phyloP scores from a whole-genome alignment of 2,797 vertebrate species.

The Astyanax mexicanus region DNA sequence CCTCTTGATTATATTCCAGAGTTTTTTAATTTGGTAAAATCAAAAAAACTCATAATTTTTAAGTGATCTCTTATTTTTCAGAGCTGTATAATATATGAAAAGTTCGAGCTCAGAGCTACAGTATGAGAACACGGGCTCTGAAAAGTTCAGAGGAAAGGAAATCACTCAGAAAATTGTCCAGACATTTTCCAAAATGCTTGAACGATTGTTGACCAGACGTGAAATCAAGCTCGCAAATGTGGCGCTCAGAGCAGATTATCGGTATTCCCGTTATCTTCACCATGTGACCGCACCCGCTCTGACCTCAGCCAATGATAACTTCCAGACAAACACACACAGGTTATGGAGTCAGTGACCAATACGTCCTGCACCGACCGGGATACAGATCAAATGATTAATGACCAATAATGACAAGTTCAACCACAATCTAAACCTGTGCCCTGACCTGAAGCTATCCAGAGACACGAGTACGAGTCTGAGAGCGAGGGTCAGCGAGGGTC shows the following conservation, averaged over 20 bases:
- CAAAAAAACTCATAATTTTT: no score
- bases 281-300: conserved; percentile 11
- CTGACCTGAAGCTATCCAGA: conserved; percentile 9
- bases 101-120: background rate
- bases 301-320: conserved; percentile 6
- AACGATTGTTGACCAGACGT: conserved; percentile 4
- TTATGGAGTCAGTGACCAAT: conserved; percentile 21
- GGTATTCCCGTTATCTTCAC: conserved; percentile 1
- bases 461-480: background rate
- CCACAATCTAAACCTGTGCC: background rate
- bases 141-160: background rate
- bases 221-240: background rate
- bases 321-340: background rate
- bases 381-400: background rate
- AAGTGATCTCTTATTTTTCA: no score
- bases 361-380: background rate
- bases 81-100: no score
- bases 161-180: background rate
- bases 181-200: background rate
- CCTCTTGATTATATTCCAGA: no score
- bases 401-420: conserved; percentile 5
- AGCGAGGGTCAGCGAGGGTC: background rate
- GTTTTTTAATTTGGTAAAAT: no score
- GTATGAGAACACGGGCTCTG: background rate
- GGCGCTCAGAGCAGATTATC: background rate